A percentile compares a stretch with the other conserved stretches of the same genome.
Conservation (phyloP, 2,888 invertebrate species). For the Hyles lineata region DNA sequence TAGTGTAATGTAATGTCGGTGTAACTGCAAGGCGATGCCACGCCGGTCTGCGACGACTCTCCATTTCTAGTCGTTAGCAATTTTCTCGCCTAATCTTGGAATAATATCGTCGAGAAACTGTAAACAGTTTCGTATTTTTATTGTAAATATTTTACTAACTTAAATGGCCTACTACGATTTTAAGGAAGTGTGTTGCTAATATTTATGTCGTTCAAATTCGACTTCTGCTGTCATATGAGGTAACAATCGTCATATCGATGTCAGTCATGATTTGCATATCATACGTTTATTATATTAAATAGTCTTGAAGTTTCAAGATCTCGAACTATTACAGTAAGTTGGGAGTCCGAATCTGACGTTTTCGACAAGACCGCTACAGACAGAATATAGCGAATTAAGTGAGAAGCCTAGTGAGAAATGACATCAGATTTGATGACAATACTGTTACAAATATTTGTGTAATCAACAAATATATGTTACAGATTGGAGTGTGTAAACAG, state of each 20-base stretch:
- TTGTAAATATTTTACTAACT: conserved; percentile 81
- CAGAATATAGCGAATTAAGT: no score
- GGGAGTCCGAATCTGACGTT: background rate
- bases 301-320: conserved; percentile 32
- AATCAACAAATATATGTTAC: no score
- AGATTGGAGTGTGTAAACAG: no score
- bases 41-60: conserved; percentile 19
- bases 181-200: conserved; percentile 77
- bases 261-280: conserved; percentile 59
- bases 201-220: conserved; percentile 71
- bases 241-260: conserved; percentile 58
- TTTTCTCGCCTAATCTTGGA: conserved; percentile 81
- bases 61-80: conserved; percentile 73
- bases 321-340: conserved; percentile 31
- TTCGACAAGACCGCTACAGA: background rate
- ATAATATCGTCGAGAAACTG: conserved; percentile 75
- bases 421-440: no score
- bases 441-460: no score
- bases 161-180: conserved; percentile 79
- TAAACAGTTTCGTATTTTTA: conserved; percentile 78
- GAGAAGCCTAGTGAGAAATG: no score
- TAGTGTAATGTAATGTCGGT: background rate
- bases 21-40: conserved; percentile 28
- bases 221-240: conserved; percentile 60
- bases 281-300: conserved; percentile 37